Conservation (phyloP, 2,888 invertebrate genomes). For the Coleophora flavipennella region DNA sequence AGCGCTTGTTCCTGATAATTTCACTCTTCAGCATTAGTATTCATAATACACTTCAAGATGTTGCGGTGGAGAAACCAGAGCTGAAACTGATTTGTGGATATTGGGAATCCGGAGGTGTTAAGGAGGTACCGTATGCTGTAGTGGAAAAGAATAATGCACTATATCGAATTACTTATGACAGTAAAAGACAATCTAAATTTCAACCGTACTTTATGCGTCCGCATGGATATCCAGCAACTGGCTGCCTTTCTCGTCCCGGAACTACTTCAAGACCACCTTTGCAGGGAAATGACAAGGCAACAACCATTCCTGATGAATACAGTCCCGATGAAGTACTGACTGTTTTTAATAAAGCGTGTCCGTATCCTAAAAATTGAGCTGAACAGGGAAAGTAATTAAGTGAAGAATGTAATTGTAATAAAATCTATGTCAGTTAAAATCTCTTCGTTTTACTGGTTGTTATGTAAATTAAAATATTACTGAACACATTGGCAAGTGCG, state of each 20-base stretch:
- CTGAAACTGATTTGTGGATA: neutral
- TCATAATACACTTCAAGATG: conserved; percentile 14
- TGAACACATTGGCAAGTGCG: too few relatives aligned
- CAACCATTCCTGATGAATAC: conserved; percentile 23
- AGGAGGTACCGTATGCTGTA: conserved; percentile 32
- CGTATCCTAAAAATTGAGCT: too few relatives aligned
- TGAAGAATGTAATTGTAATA: too few relatives aligned
- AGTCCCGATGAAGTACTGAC: conserved; percentile 9
- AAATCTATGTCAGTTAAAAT: too few relatives aligned
- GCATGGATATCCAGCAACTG: conserved; percentile 25
- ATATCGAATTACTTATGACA: conserved; percentile 27
- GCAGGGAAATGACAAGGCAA: conserved; percentile 24
- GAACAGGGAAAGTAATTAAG: too few relatives aligned
- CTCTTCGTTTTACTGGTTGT: too few relatives aligned
- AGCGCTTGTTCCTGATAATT: too few relatives aligned
- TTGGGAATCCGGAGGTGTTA: neutral
- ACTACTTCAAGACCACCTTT: conserved; percentile 7
- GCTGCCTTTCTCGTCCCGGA: conserved; percentile 25
- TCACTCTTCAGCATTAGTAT: too few relatives aligned
- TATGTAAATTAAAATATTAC: too few relatives aligned
- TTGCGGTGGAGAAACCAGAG: neutral
- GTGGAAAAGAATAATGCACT: conserved; percentile 28
- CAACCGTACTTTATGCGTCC: conserved; percentile 19
- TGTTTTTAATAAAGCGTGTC: too few relatives aligned
- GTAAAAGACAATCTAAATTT: conserved; percentile 16